These are phyloP conservation scores for Rhagium mordax DNA, from an alignment of 2,888 invertebrate species.

Conservation along the genomic window DNA sequence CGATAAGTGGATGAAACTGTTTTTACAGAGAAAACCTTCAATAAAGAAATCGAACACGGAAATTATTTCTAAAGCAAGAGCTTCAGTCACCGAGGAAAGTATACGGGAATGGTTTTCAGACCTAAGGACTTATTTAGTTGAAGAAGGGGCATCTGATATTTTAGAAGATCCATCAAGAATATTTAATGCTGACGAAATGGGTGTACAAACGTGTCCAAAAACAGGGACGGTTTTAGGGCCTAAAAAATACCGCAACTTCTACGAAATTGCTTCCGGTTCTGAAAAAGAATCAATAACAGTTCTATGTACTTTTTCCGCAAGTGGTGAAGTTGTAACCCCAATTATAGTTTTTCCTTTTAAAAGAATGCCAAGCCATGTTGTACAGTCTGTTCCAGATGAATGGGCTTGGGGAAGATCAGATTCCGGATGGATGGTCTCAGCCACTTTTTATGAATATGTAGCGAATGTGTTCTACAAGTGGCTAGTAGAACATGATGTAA, in stretches of 20 bases:
- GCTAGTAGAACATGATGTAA: not conserved
- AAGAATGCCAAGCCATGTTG: not conserved
- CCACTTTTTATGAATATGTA: not conserved
- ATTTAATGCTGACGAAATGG: not conserved
- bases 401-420: not conserved
- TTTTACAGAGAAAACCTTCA: too few relatives aligned
- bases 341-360: not conserved
- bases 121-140: not conserved
- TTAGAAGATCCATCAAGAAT: not conserved
- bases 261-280: not conserved
- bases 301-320: slow-evolving; percentile 1
- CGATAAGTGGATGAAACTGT: too few relatives aligned
- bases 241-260: not conserved
- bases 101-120: not conserved
- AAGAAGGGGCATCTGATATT: not conserved
- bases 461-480: not conserved
- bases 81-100: not conserved
- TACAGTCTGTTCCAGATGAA: not conserved
- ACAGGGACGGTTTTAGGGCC: not conserved
- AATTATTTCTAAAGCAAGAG: not conserved
- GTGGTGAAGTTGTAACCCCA: not conserved
- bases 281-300: not conserved
- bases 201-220: not conserved
- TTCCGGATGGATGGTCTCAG: not conserved
- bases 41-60: not conserved